Conservation (phyloP, 2,113 vertebrate genomes). For the Pagrus major region DNA sequence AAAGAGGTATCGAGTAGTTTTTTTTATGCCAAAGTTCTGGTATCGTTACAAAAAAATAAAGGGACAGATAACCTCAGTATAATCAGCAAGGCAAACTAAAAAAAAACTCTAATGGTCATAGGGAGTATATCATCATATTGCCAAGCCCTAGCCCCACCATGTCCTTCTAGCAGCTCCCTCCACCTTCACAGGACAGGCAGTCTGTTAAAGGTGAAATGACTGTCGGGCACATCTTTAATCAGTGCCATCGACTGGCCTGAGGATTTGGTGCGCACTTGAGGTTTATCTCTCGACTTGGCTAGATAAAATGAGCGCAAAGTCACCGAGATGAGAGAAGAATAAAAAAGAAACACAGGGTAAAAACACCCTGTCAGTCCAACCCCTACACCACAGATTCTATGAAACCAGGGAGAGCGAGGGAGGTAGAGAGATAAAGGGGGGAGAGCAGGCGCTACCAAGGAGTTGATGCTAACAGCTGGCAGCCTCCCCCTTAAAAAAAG, state of each 20-base stretch:
- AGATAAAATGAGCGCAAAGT: slow-evolving; percentile 65
- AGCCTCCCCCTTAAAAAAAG: slow-evolving; percentile 52
- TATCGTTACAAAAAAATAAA: not conserved
- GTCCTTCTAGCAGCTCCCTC: slow-evolving; percentile 18
- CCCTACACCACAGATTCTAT: slow-evolving; percentile 19
- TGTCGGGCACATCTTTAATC: slow-evolving; percentile 61
- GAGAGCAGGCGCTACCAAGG: slow-evolving; percentile 26
- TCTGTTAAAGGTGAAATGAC: slow-evolving; percentile 58
- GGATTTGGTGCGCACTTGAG: slow-evolving; percentile 53
- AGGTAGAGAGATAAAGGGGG: slow-evolving; percentile 14
- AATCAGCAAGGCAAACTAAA: not conserved
- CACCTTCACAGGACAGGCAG: slow-evolving; percentile 17
- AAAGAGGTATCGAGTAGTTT: too few species aligned
- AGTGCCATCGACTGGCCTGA: slow-evolving; percentile 49
- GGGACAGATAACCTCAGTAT: not conserved
- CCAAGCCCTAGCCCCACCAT: not conserved
- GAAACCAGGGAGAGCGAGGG: slow-evolving; percentile 30
- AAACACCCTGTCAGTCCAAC: slow-evolving; percentile 8
- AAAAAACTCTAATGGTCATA: not conserved
- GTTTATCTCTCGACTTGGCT: slow-evolving; percentile 44
- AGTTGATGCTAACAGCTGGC: slow-evolving; percentile 65
- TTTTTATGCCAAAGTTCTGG: too few species aligned
- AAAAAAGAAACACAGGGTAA: not conserved
- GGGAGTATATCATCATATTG: not conserved
- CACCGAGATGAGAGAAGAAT: slow-evolving; percentile 22